Base-by-base conservation (phyloP, 2,113 vertebrate species). In the Sinocyclocheilus anophthalmus region DNA sequence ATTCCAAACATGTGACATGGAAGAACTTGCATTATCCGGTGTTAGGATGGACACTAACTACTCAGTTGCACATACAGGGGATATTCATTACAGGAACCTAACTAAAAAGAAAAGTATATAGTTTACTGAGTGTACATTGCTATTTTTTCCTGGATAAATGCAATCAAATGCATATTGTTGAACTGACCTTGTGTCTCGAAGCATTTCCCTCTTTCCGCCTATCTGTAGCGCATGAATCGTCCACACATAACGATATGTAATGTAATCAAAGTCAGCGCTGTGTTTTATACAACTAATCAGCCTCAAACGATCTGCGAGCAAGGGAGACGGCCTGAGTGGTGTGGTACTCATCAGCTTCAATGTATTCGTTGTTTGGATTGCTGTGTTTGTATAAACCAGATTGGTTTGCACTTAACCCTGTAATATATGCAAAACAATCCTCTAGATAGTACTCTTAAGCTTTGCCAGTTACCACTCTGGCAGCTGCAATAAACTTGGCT, bases 341-440 rank as follows among this genome's bases (percentile, higher is more conserved):
- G 90, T 94, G 92, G 92, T 94, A 93, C 91, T 94, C 94, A 95
- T 95, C 94, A 94, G 92, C 92, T 91, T 93, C 91, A 88, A 85
- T 91, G 91, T 90, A 90, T 76, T 86, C 92, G 91, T 87, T 95
- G 94, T 95, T 95, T 95, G 91, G 93, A 94, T 94, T 94, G 88
- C 92, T 91, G 90, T 95, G 94, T 95, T 95, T 95, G 93, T 93
- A 95, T 93, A 94, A 93, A 92, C 91, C 93, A 95, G 94, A 95
- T 94, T 94, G 94, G 93, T 95, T 95, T 94, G 94, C 94, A 94
- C 94, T 95, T 95, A 95, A 95, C 94, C 94, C 92, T 94, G 94
- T 94, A 94, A 95, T 94, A 91, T 94, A 95, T 94, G 93, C 94
- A 93, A 92, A 94, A 94, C 94, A 91, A 92, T 93, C 90, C 95